Base-by-base conservation (phyloP, 2,113 vertebrate species). In the Bothrops jararaca region DNA sequence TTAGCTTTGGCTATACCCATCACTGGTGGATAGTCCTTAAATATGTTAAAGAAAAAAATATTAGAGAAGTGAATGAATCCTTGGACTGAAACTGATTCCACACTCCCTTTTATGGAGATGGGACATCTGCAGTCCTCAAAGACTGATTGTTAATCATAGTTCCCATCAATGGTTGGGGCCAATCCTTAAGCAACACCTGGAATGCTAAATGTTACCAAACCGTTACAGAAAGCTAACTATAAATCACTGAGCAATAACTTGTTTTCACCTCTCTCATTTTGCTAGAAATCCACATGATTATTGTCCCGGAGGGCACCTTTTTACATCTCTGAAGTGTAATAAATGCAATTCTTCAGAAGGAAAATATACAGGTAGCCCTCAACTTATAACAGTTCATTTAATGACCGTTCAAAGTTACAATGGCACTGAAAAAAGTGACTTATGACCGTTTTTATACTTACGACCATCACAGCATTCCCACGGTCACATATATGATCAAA, bases 291-390 rank as follows among this genome's bases (percentile, higher is more conserved):
- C 15, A 20, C 69, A 39, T 80, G 69, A 22, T 80, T 80, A 20
- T 34, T 74, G 69, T 39, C 69, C n/a, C 39, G n/a, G 69, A 8
- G 69, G 18, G 34, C n/a, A 7, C 2, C n/a, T 74, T 74, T 90
- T 39, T 4, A 34, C 0, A 48, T 15, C 42, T 91, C 6, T 42
- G 91, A 80, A 23, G 22, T 90, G 13, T 3, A 12, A 2, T 85
- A 48, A 26, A 89, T 74, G 58, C 4, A 9, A 56, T 45, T 39
- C n/a, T 95, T 92, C 20, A 80, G 85, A 90, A 91, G 53, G 85
- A 87, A 91, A 11, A 57, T 5, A 91, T 29, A 58, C 7, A 12
- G 11, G 26, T 64, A 64, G 60, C 5, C 26, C 29, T 69, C 13
- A 29, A 69, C 60, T n/a, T 13, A 12, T 11, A 69, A 69, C 29